phyloP scores from a whole-genome alignment of 2,113 vertebrate genomes.

The Pituophis catenifer region DNA sequence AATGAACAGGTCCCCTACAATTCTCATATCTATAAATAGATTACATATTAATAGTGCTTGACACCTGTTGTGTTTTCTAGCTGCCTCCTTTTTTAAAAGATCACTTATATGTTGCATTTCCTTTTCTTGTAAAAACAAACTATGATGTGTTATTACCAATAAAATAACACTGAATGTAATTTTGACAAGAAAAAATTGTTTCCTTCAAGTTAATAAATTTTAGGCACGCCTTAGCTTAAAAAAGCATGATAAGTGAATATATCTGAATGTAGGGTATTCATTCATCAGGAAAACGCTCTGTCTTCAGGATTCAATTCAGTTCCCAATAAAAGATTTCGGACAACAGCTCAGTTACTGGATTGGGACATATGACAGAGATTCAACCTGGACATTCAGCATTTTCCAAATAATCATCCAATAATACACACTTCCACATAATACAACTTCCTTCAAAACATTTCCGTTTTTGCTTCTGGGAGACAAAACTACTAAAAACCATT shows the following conservation, averaged over 20 bases:
- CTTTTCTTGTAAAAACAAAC: neutral
- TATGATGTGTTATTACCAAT: neutral
- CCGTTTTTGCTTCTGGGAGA: neutral
- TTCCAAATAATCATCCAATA: neutral
- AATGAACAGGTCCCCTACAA: conserved; percentile 2
- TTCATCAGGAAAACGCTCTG: neutral
- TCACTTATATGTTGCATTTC: neutral
- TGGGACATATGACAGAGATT: neutral
- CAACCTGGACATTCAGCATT: neutral
- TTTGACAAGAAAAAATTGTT: neutral
- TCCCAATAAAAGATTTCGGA: neutral
- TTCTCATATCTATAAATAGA: conserved; percentile 1
- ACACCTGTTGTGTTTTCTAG: neutral
- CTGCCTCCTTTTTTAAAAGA: neutral
- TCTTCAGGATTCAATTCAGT: neutral
- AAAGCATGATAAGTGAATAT: neutral
- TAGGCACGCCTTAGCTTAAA: neutral
- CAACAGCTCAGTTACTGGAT: neutral
- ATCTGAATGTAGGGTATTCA: neutral
- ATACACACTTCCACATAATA: neutral
- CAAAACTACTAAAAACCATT: neutral
- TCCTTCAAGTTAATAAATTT: neutral
- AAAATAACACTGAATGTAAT: neutral
- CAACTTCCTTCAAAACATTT: neutral
- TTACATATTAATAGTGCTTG: neutral